These are phyloP conservation scores for Heliconius cydno DNA, from an alignment of 2,888 invertebrate species.

Conservation along the genomic window DNA sequence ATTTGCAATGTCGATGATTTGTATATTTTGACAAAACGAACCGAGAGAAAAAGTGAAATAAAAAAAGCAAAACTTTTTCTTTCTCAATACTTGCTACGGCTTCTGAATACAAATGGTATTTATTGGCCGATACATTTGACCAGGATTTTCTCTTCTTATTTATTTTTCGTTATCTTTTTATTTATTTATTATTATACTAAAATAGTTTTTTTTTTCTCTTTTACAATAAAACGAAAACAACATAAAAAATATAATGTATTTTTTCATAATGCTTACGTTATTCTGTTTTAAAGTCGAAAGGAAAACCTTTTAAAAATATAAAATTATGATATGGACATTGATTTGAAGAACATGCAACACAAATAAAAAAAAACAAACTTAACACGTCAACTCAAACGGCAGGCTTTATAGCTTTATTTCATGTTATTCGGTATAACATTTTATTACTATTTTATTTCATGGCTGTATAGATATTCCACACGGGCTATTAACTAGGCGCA, in stretches of 20 bases:
- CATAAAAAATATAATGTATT: neutral
- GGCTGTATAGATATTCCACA: neutral
- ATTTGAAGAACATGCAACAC: no score
- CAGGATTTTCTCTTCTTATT: neutral
- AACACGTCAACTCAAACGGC: neutral
- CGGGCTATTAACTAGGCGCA: conserved; percentile 3
- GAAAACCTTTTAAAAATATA: neutral
- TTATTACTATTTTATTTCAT: conserved; percentile 12
- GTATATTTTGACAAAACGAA: conserved; percentile 22
- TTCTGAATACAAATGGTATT: conserved; percentile 18
- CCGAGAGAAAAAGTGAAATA: conserved; percentile 11
- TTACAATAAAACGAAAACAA: neutral
- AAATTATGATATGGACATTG: neutral
- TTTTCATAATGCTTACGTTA: neutral
- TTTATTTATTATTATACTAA: neutral
- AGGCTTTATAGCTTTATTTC: neutral
- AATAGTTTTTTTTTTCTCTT: neutral
- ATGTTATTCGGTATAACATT: neutral
- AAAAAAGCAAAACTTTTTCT: conserved; percentile 24
- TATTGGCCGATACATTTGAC: conserved; percentile 16
- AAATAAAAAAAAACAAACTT: neutral
- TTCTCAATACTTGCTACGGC: conserved; percentile 16
- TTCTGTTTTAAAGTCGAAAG: neutral
- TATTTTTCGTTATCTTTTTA: conserved; percentile 1
- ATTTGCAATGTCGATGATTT: conserved; percentile 5